Percentiles rank a stretch among this genome's conserved stretches.
Evolutionary conservation across 2,888 invertebrate species (phyloP).

Genomic region (Tipula unca): DNA sequence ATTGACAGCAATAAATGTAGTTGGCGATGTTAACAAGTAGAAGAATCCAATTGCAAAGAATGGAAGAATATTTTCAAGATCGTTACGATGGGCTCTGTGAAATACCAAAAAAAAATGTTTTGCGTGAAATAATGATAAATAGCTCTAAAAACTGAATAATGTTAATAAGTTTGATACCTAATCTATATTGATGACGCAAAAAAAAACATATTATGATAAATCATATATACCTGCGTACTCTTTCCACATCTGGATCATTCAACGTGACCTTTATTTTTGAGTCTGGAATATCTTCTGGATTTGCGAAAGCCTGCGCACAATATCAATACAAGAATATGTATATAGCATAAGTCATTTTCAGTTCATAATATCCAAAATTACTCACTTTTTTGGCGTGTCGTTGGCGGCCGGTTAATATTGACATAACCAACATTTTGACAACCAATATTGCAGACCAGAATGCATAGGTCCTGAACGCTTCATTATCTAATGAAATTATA

Average conservation of each 20-base stretch:
- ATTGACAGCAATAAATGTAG: constrained; percentile 41
- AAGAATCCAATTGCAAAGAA: constrained; percentile 46
- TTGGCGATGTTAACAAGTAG: constrained; percentile 46
- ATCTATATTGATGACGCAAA: not conserved
- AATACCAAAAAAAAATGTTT: not conserved
- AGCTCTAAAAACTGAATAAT: not conserved
- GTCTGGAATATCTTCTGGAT: not conserved
- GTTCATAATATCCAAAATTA: not conserved
- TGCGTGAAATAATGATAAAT: not conserved
- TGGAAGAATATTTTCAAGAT: constrained; percentile 51
- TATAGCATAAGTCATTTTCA: not conserved
- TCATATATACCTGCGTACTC: not conserved
- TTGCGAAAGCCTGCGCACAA: not conserved
- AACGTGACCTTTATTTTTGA: not conserved
- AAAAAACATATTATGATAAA: not conserved
- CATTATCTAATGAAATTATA: constrained; percentile 28
- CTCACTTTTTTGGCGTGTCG: constrained; percentile 33
- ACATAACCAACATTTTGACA: constrained; percentile 35
- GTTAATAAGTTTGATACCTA: not conserved
- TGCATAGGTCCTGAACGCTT: constrained; percentile 32
- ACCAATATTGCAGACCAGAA: constrained; percentile 33
- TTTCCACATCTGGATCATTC: not conserved
- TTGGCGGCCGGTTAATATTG: constrained; percentile 32
- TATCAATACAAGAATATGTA: not conserved
- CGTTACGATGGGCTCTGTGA: constrained; percentile 51